Conservation (phyloP, 37 sponge, comb jelly and placozoan species). For the Agelas oroides region DNA sequence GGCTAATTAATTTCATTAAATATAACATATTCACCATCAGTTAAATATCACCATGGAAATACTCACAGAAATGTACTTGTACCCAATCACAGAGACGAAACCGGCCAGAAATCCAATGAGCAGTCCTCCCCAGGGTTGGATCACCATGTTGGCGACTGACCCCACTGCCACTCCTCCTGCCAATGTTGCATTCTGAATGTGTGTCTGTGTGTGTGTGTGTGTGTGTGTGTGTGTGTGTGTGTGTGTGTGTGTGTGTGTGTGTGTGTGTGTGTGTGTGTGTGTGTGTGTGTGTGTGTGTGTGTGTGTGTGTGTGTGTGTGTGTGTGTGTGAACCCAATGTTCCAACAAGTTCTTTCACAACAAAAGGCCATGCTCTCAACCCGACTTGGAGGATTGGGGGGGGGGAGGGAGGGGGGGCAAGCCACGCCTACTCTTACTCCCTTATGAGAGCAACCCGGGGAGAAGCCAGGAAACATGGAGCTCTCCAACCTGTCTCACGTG, state of each 20-base stretch:
- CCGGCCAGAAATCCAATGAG: conserved; percentile 81
- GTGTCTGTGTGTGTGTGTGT: conserved; percentile 52
- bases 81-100: conserved; percentile 77
- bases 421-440: too few relatives aligned
- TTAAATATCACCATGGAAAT: background rate
- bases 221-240: too few relatives aligned
- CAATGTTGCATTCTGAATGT: conserved; percentile 94
- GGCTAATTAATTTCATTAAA: too few relatives aligned
- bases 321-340: too few relatives aligned
- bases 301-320: conserved; percentile 30
- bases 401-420: too few relatives aligned
- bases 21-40: too few relatives aligned
- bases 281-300: conserved; percentile 52
- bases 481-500: too few relatives aligned
- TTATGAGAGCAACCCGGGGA: too few relatives aligned
- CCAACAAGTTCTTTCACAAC: too few relatives aligned
- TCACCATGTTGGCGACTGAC: conserved; percentile 77
- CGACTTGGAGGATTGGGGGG: too few relatives aligned
- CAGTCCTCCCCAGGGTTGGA: conserved; percentile 87
- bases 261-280: conserved; percentile 29
- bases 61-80: conserved; percentile 69
- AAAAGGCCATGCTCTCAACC: too few relatives aligned
- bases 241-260: conserved; percentile 42
- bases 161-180: conserved; percentile 98
- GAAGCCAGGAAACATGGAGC: too few relatives aligned